Evolutionary conservation across 2,113 vertebrate species (phyloP), one percentile per base, ranked within the genome.

Genomic region (Corythaixoides concolor): DNA sequence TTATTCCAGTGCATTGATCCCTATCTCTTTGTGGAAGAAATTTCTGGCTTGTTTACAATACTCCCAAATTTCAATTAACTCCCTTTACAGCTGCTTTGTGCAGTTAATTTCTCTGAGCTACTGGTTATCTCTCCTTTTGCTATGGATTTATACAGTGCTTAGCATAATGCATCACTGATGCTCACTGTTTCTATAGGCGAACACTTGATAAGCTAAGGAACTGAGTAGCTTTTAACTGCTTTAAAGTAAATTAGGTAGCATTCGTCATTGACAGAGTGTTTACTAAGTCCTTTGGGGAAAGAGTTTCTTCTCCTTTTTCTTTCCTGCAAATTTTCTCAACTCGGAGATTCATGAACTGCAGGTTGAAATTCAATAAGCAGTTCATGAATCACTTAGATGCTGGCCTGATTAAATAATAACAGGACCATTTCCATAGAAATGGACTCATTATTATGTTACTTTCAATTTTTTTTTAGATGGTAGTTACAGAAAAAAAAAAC

Each of bases 371-470:
- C 96, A 96, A 88, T 75, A 89, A 94, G 85, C 59, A 91, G 82
- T 97, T 97, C 96, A 97, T 97, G 94, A 98, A 97, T 97, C 94
- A 96, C 88, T 98, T 89, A 97, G 94, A 74, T 96, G 56, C 77
- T 97, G 92, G 72, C 72, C 39, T 97, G 96, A 98, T 97, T 98
- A 97, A 97, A 97, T 97, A 97, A 92, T 97, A 97, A 95, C 39
- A 80, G 97, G 89, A 93, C 33, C 23, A 98, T 97, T 98, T 98
- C 94, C 96, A 97, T 96, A 97, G 94, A 97, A 98, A 98, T 97
- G 6, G 91, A 58, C 68, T 98, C 64, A 95, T 96, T 97, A 91
- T 96, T 95, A 72, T 79, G 80, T 73, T 94, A 68, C 41, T 88
- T 92, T 55, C 43, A 37, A 13, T 77, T 89, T 94, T 95, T 81